Evolutionary conservation across 2,888 invertebrate species (phyloP).

Genomic region (Microctonus hyperodae): DNA sequence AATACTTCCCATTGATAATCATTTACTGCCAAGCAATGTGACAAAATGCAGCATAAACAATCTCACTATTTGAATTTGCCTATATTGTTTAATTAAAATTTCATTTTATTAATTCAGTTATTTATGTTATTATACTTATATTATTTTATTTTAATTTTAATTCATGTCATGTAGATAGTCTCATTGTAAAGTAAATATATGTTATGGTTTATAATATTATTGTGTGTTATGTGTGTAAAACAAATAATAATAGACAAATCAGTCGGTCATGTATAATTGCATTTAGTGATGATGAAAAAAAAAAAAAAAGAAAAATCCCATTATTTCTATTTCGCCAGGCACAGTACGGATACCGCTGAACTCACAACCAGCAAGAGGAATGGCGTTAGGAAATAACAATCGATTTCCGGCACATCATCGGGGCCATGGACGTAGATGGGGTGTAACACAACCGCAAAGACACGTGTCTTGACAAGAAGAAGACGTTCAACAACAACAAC

Average conservation of each 20-base stretch:
- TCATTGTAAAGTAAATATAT: background rate
- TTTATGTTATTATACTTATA: background rate
- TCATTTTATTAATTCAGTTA: background rate
- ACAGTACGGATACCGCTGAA: conserved; percentile 61
- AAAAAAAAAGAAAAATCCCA: too few species aligned
- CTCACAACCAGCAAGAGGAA: conserved; percentile 49
- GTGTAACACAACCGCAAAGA: conserved; percentile 43
- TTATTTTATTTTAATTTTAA: background rate
- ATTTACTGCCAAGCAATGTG: background rate
- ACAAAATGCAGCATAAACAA: background rate
- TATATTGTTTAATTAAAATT: background rate
- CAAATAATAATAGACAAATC: too few species aligned
- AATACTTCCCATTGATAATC: background rate
- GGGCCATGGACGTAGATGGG: conserved; percentile 47
- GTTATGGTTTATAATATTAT: background rate
- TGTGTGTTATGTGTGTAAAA: background rate
- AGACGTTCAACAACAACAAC: conserved; percentile 52
- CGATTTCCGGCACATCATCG: conserved; percentile 45
- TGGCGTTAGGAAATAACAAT: conserved; percentile 42
- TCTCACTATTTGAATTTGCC: background rate
- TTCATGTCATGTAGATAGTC: background rate
- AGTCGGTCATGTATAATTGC: too few species aligned
- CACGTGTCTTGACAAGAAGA: conserved; percentile 56
- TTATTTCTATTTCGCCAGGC: conserved; percentile 50
- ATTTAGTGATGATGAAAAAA: too few species aligned